Conservation (phyloP, 2,113 vertebrate genomes). For the Apeltes quadracus region DNA sequence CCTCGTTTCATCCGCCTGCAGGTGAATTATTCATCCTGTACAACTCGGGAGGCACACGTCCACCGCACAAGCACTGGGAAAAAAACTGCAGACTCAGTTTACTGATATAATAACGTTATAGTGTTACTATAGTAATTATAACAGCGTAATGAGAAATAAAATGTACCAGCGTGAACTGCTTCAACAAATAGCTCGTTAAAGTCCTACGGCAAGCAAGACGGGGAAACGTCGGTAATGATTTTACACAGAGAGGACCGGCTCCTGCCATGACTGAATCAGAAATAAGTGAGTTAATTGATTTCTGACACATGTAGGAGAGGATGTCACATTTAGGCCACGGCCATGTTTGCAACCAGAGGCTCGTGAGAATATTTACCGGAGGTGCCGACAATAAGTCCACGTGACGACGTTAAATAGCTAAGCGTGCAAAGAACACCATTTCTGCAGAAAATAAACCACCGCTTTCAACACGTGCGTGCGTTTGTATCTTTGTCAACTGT, state of each 20-base stretch:
- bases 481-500: not conserved
- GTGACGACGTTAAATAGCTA: not conserved
- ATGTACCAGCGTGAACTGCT: slow-evolving; percentile 36
- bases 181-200: slow-evolving; percentile 33
- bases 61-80: slow-evolving; percentile 45
- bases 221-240: slow-evolving; percentile 41
- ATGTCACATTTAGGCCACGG: slow-evolving; percentile 43
- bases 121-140: too few relatives aligned
- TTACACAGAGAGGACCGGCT: slow-evolving; percentile 19
- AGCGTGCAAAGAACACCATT: not conserved
- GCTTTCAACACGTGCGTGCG: not conserved
- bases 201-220: slow-evolving; percentile 3
- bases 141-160: slow-evolving; percentile 51
- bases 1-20: slow-evolving; percentile 75
- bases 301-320: slow-evolving; percentile 45
- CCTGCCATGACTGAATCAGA: slow-evolving; percentile 48
- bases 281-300: slow-evolving; percentile 61
- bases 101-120: slow-evolving; percentile 47
- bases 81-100: slow-evolving; percentile 47
- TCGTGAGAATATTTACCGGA: slow-evolving; percentile 28
- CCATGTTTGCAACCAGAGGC: slow-evolving; percentile 24
- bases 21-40: slow-evolving; percentile 77
- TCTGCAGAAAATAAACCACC: not conserved
- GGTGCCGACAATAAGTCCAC: slow-evolving; percentile 20
- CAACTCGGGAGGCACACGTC: slow-evolving; percentile 53